Base-by-base conservation (phyloP, 1,140 invertebrate genomes). In the Apis laboriosa region DNA sequence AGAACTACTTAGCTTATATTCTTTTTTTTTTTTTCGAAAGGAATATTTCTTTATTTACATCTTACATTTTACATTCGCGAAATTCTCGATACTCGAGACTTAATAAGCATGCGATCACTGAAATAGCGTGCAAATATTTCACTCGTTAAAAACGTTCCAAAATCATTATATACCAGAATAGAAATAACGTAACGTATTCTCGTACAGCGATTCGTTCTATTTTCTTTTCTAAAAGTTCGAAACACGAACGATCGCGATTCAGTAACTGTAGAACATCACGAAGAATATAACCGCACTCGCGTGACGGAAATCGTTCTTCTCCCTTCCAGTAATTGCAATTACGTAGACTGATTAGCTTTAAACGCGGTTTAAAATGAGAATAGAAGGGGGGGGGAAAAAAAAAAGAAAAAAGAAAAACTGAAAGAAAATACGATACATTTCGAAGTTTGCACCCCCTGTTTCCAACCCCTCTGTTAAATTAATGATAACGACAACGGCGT, bases 221-320 rank as follows among this genome's bases (percentile, higher is more conserved):
- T 5, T 56, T 55, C 51, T 72, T 56, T n/a, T 15, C 12, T 21
- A 2, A 21, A 58, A 58, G 53, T 74, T 74, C 9, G 28, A 34
- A 74, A n/a, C 71, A 13, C 56, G 56, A 74, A 60, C 34, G 19
- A 17, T 43, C 28, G 56, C 72, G 34, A 74, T 58, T 28, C 13
- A 15, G 24, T 73, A 74, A 74, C 72, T 60, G 72, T 74, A 60
- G 72, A 49, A 15, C 28, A 60, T 74, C 72, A 74, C 72, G 72
- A 74, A 74, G 55, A 60, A 60, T 49, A 43, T 74, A 74, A 74
- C 72, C 56, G 11, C 34, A 60, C 9, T 74, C 34, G 72, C 72
- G 72, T 74, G 72, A 74, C 49, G 72, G 21, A 60, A 74, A 60
- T 34, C 49, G 72, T 55, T 43, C 28, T 17, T 43, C 56, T 58